These are phyloP conservation scores for Lacerta agilis DNA, from an alignment of 2,797 vertebrate genomes.

Conservation along the genomic window DNA sequence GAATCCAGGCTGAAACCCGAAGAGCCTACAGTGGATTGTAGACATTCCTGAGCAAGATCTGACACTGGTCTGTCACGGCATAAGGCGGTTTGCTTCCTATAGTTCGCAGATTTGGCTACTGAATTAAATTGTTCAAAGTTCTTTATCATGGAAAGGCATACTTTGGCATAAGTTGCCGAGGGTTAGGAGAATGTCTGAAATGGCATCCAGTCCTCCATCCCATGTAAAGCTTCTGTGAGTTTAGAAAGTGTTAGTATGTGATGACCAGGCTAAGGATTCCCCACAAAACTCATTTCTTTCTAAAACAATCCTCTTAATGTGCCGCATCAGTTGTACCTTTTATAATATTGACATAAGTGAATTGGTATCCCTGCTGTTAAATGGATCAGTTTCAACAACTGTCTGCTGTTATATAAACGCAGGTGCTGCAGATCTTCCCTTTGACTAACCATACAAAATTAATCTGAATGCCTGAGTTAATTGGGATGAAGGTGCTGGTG, in stretches of 20 bases:
- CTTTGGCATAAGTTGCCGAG: background rate
- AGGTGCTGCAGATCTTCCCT: conserved; percentile 43
- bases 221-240: background rate
- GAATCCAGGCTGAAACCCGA: background rate
- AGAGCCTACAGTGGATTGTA: background rate
- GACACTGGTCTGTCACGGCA: too few relatives aligned
- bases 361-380: background rate
- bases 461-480: conserved; percentile 71
- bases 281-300: background rate
- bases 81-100: too few relatives aligned
- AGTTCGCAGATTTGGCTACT: background rate
- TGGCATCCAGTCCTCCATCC: background rate
- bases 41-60: too few relatives aligned
- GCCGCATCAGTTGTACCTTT: background rate
- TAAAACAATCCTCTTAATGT: background rate
- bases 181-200: background rate
- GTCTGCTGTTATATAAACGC: background rate
- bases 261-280: background rate
- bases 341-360: conserved; percentile 4
- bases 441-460: conserved; percentile 60
- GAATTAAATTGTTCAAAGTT: background rate
- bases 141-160: background rate
- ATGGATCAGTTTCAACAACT: background rate
- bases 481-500: conserved; percentile 56
- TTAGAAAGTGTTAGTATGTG: background rate